Evolutionary conservation across 2,113 vertebrate species (phyloP), one percentile per base, ranked within the genome.

Genomic region (Sigmodon hispidus): DNA sequence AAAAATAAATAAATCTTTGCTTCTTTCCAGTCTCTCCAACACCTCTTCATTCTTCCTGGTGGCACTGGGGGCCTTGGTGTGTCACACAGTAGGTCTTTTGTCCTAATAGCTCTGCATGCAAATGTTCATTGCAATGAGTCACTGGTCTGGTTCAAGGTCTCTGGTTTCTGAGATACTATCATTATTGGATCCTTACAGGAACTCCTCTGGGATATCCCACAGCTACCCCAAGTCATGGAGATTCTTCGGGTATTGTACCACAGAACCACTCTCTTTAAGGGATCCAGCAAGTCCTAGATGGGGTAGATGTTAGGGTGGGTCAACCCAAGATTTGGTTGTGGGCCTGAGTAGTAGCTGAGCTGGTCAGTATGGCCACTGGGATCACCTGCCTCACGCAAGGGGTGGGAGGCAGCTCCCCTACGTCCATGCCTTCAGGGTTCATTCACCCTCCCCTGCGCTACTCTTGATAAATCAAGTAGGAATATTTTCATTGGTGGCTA

Each of bases 401-500:
- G 69, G 69, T 19, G 17, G 21, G 69, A 72, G 69, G 19, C 69
- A 72, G n/a, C 69, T 40, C 69, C n/a, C 63, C 69, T 40, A 40
- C 3, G n/a, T 8, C 36, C 69, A 40, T 21, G 36, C 69, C 69
- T 19, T 72, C 69, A 72, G 19, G n/a, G 69, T 40, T 10, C 4
- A 3, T 29, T 63, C 61, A 63, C 61, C 9, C 2, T 63, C 17
- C 9, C n/a, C 17, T 40, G 19, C 40, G 90, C 6, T 61, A 31
- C 79, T 61, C 55, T 86, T 96, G 55, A 89, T 61, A 34, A 50
- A 69, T 55, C 40, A 89, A 55, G 59, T 90, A 87, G 63, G 91
- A n/a, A 88, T 72, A 80, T 69, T 84, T 43, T 77, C 88, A 93
- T 70, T 45, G 1, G 26, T 45, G 22, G 22, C 26, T 21, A 89